A percentile compares a stretch with the other conserved stretches of the same genome.
phyloP scores from a whole-genome alignment of 1,140 invertebrate species.

The Heliconius hewitsoni region DNA sequence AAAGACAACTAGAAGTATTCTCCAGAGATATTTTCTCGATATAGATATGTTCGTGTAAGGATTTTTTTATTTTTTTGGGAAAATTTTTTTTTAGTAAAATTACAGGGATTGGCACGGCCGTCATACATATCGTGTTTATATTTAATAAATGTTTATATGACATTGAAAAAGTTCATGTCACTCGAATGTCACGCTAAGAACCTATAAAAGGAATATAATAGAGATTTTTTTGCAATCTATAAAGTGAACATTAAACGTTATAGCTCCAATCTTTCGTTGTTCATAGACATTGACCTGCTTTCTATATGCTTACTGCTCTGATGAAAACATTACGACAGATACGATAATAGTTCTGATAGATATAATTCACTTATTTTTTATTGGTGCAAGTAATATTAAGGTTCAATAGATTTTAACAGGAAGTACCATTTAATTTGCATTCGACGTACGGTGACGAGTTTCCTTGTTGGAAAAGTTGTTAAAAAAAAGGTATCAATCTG shows the following conservation, averaged over 20 bases:
- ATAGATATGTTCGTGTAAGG: too few relatives aligned
- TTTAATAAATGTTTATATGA: background rate
- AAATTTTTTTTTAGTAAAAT: too few relatives aligned
- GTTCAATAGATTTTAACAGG: background rate
- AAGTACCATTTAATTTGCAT: constrained; percentile 54
- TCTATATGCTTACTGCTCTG: constrained; percentile 43
- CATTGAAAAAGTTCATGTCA: background rate
- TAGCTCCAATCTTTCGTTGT: constrained; percentile 28
- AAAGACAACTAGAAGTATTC: background rate
- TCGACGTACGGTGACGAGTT: constrained; percentile 43
- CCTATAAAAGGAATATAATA: background rate
- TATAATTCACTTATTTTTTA: constrained; percentile 15
- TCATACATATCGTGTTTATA: background rate
- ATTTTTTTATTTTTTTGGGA: too few relatives aligned
- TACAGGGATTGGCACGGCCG: too few relatives aligned
- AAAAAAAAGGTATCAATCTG: constrained; percentile 50
- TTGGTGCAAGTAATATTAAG: constrained; percentile 7
- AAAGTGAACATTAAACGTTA: constrained; percentile 16
- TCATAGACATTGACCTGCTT: constrained; percentile 61
- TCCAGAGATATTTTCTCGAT: background rate
- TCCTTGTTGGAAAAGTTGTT: constrained; percentile 41
- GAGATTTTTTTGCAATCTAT: background rate
- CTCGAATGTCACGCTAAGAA: background rate
- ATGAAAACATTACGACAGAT: constrained; percentile 19
- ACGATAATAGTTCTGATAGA: background rate